phyloP scores from a whole-genome alignment of 2,113 vertebrate genomes.

The Pituophis catenifer region DNA sequence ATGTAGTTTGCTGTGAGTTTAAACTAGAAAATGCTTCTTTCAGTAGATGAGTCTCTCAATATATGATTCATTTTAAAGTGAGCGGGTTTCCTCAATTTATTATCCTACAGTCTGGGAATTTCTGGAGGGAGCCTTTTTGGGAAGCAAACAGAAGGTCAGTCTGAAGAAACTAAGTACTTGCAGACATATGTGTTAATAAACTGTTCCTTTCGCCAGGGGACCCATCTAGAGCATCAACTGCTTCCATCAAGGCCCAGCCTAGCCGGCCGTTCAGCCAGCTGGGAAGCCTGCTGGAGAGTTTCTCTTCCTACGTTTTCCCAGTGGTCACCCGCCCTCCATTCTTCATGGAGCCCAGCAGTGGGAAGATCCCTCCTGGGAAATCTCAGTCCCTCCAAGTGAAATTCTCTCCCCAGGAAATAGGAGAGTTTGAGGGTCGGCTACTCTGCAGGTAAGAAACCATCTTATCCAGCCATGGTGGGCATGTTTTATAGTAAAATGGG shows the following conservation, averaged over 20 bases:
- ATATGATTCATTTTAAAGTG: background rate
- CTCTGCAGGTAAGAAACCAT: slow-evolving; percentile 79
- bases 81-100: background rate
- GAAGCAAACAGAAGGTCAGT: background rate
- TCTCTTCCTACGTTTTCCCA: slow-evolving; percentile 23
- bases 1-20: background rate
- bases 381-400: slow-evolving; percentile 71
- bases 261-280: slow-evolving; percentile 41
- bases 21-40: background rate
- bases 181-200: background rate
- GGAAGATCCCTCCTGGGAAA: slow-evolving; percentile 67
- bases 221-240: background rate
- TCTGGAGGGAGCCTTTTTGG: background rate
- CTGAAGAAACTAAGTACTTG: background rate
- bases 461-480: background rate
- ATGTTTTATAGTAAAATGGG: background rate
- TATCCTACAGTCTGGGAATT: background rate
- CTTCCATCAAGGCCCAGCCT: slow-evolving; percentile 14
- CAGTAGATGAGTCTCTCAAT: background rate
- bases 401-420: slow-evolving; percentile 77
- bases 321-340: slow-evolving; percentile 51
- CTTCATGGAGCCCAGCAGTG: slow-evolving; percentile 73
- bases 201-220: slow-evolving; percentile 2
- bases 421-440: slow-evolving; percentile 73
- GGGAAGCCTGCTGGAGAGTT: slow-evolving; percentile 42